Conservation (phyloP, 1,140 invertebrate genomes). For the Hylyphantes graminicola region DNA sequence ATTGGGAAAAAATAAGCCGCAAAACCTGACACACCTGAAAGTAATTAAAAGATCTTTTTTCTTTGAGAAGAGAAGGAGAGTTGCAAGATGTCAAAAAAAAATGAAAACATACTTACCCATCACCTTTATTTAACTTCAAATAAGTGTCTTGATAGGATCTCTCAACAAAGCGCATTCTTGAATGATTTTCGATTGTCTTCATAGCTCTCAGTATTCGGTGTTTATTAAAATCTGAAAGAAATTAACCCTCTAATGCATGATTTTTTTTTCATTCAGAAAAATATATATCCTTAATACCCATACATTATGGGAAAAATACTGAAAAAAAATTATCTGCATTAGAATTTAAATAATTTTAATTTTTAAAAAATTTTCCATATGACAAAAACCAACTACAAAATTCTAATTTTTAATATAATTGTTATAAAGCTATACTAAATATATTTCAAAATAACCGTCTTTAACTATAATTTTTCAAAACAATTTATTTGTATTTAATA, state of each 20-base stretch:
- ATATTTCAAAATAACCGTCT: too few species aligned
- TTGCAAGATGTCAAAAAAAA: too few species aligned
- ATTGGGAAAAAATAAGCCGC: too few species aligned
- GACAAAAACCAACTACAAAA: background rate
- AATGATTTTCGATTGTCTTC: slow-evolving; percentile 63
- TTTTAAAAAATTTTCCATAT: background rate
- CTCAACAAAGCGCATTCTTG: slow-evolving; percentile 68
- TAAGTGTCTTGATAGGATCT: slow-evolving; percentile 66
- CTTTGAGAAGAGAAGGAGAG: too few species aligned
- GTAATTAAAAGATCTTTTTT: too few species aligned
- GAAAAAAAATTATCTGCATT: background rate
- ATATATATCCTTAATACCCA: too few species aligned
- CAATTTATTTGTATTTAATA: too few species aligned
- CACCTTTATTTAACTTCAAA: slow-evolving; percentile 65
- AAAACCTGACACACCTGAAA: too few species aligned
- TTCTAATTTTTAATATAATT: background rate
- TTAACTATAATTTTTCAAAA: too few species aligned
- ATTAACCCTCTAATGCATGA: too few species aligned
- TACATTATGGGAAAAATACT: background rate
- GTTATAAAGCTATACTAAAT: too few species aligned
- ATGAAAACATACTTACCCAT: slow-evolving; percentile 62
- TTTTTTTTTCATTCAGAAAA: too few species aligned
- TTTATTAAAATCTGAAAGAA: slow-evolving; percentile 12
- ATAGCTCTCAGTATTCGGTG: slow-evolving; percentile 62
- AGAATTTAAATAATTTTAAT: background rate